phyloP scores from a whole-genome alignment of 2,113 vertebrate species.

The Silurus asotus region DNA sequence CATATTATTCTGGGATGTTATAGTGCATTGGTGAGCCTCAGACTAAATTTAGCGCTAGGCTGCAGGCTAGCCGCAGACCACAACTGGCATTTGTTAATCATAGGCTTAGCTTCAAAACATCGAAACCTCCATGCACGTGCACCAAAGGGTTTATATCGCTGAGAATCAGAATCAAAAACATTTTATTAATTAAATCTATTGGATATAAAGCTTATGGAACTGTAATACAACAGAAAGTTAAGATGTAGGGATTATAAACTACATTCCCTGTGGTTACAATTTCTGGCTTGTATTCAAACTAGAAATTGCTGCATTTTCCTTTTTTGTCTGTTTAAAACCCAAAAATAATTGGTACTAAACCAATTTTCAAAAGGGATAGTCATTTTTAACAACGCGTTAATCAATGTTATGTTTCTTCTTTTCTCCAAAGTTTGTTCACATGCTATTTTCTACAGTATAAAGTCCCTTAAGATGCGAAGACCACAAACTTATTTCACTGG shows the following conservation, averaged over 20 bases:
- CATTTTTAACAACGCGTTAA: background rate
- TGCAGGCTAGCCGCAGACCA: slow-evolving; percentile 12
- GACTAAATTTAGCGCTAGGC: slow-evolving; percentile 19
- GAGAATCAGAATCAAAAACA: background rate
- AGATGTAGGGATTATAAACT: background rate
- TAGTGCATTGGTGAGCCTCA: slow-evolving; percentile 22
- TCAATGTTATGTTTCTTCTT: background rate
- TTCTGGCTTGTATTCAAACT: slow-evolving; percentile 4
- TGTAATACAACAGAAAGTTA: background rate
- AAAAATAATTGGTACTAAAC: slow-evolving; percentile 17
- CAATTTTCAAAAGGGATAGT: background rate
- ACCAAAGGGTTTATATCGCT: background rate
- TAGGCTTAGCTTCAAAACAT: background rate
- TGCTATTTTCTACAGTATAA: background rate
- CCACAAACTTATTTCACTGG: background rate
- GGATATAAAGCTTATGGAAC: background rate
- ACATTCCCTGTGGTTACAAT: background rate
- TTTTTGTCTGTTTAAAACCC: background rate
- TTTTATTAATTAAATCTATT: background rate
- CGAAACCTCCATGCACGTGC: background rate
- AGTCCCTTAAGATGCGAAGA: background rate
- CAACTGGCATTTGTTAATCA: slow-evolving; percentile 13
- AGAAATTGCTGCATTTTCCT: background rate
- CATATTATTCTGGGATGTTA: background rate
- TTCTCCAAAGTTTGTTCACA: background rate